Evolutionary conservation across 2,888 invertebrate species (phyloP), one percentile per base, ranked within the genome.

Genomic region (Andrena minutula): DNA sequence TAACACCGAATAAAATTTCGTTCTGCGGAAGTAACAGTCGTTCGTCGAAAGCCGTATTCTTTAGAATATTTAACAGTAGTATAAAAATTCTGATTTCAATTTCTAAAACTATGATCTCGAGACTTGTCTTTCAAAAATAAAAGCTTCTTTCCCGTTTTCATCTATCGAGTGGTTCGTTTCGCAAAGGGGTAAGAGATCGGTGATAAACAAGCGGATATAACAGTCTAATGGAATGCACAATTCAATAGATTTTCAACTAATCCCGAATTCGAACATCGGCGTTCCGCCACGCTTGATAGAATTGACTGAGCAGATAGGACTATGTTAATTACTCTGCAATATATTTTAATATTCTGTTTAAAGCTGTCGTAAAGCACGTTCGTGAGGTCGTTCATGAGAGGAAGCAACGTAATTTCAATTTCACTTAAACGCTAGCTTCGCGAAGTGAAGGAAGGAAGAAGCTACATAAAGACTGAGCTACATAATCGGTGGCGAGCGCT

Each of bases 301-400:
- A 86, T 87, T 86, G 86, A 86, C 87, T 86, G 60, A 78, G 77
- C 79, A 79, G 79, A 82, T 87, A 86, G 79, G 68, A 75, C 80
- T 86, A 77, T 47, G 41, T 79, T 79, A 69, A 66, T 68, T 77
- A 71, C 69, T 32, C 66, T 41, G 63, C 73, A 71, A 85, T 83
- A 82, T 75, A 73, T 65, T 81, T 84, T 68, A 74, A 74, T 71
- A 76, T 77, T 77, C 58, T 68, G 53, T 82, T 88, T 88, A 86
- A 86, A 88, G 88, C 81, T 88, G 74, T 77, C 75, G 78, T 88
- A 88, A 88, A 85, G 88, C 83, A 88, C 83, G 58, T 88, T 81
- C 79, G 78, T 87, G 72, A 71, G 75, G 72, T 76, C 58, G 20
- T 66, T 10, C 56, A 58, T 51, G 20, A 61, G 60, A 61, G 65